Base-by-base conservation (phyloP, 2,797 vertebrate genomes). In the Hafferia zeledoni region DNA sequence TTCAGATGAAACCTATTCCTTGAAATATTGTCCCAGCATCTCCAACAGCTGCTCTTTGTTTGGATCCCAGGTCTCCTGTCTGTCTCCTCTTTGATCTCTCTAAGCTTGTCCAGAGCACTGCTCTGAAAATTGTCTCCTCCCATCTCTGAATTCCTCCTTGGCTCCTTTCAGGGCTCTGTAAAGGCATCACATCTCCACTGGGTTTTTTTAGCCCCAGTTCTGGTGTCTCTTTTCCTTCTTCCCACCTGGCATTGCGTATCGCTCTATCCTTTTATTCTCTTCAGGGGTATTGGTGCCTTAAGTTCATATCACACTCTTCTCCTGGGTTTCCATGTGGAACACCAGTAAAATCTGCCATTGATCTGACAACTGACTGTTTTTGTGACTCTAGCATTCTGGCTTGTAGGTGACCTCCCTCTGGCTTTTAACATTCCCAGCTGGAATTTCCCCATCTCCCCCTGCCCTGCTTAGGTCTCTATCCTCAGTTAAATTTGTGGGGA, bases 101-200 rank as follows among this genome's bases (percentile, higher is more conserved):
- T 77, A 70, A 65, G 18, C 33, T 74, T 77, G 13, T 61, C 41
- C 37, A 72, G 41, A 49, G 33, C 0, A 0, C 47, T 37, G 27
- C 49, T 76, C 9, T 37, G 47, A 76, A 84, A 76, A 19, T 44
- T 41, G 10, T 33, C 27, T 65, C 33, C 46, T 69, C 7, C 49
- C 35, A 11, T 69, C n/a, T 41, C 52, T 87, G 52, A 55, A 59
- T 77, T 69, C 35, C 39, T 74, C 5, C 24, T 79, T 25, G 4
- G 17, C 43, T 70, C 17, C 56, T 49, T n/a, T 18, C 67, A 33
- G 28, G 0, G 0, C 41, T 84, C 24, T n/a, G 13, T 18, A 13
- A 63, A 63, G 53, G 49, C 56, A 25, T 47, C 39, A 13, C 17
- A 14, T 47, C 11, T 18, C 50, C 30, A 5, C 35, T 74, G 57